Conservation (phyloP, 2,888 invertebrate genomes). For the Limnephilus auricula region DNA sequence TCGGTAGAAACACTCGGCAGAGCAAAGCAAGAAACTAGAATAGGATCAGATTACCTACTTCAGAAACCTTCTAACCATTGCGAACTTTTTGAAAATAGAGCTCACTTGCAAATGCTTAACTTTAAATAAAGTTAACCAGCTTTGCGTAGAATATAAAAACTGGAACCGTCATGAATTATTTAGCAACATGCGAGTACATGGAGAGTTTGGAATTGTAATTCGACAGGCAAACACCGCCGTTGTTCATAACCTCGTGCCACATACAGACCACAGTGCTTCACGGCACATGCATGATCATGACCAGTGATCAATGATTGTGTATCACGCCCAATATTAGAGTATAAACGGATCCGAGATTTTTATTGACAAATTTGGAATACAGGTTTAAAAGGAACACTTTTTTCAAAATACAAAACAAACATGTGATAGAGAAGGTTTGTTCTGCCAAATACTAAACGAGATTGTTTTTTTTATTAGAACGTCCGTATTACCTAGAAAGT, state of each 20-base stretch:
- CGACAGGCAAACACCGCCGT: conserved; percentile 27
- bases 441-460: not conserved
- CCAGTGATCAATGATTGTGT: not conserved
- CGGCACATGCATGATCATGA: not conserved
- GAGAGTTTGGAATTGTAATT: conserved; percentile 37
- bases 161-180: conserved; percentile 16
- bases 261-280: conserved; percentile 3
- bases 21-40: no score
- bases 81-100: not conserved
- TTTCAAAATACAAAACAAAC: not conserved
- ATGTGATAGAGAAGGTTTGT: not conserved
- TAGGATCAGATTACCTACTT: no score
- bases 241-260: conserved; percentile 31
- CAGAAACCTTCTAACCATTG: no score
- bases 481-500: not conserved
- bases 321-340: not conserved
- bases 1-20: not conserved
- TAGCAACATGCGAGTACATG: conserved; percentile 1
- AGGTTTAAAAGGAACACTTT: not conserved
- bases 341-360: not conserved
- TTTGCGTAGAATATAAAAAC: not conserved
- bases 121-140: not conserved
- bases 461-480: not conserved
- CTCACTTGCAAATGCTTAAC: not conserved
- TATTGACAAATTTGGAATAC: not conserved